phyloP scores from a whole-genome alignment of 1,140 invertebrate genomes.

The Teleogryllus occipitalis region DNA sequence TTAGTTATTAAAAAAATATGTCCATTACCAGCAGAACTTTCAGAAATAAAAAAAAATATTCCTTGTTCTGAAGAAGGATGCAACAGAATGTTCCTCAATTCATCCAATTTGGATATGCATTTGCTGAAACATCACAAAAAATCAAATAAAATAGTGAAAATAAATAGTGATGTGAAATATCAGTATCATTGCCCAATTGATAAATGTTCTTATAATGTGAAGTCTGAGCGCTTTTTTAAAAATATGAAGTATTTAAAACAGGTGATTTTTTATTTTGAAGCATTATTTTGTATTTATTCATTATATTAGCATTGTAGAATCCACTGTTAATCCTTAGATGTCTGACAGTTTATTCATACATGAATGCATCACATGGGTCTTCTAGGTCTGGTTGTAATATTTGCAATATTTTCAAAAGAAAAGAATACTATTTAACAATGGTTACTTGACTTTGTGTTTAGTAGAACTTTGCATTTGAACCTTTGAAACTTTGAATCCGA shows the following conservation, averaged over 20 bases:
- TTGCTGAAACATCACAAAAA: constrained; percentile 22
- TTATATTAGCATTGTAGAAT: too few relatives aligned
- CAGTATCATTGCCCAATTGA: constrained; percentile 26
- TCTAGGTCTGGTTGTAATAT: too few relatives aligned
- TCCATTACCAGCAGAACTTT: constrained; percentile 20
- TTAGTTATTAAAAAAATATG: constrained; percentile 16
- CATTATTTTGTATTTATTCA: too few relatives aligned
- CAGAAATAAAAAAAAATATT: constrained; percentile 20
- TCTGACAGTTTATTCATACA: too few relatives aligned
- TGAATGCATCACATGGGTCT: too few relatives aligned
- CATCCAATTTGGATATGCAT: constrained; percentile 22
- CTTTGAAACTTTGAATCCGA: too few relatives aligned
- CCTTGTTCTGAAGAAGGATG: constrained; percentile 22
- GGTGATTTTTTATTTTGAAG: constrained; percentile 13
- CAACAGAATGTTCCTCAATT: constrained; percentile 19
- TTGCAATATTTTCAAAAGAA: too few relatives aligned
- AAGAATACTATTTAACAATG: too few relatives aligned
- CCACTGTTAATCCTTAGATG: too few relatives aligned
- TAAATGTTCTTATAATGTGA: constrained; percentile 25
- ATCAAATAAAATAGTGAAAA: constrained; percentile 8
- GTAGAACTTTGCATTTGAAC: too few relatives aligned
- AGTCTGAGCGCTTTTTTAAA: constrained; percentile 22
- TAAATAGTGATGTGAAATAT: constrained; percentile 3
- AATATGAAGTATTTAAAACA: constrained; percentile 28
- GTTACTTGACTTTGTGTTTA: too few relatives aligned